Percentiles rank a stretch among this genome's conserved stretches.
phyloP scores from a whole-genome alignment of 2,113 vertebrate species.

The Shinisaurus crocodilurus region DNA sequence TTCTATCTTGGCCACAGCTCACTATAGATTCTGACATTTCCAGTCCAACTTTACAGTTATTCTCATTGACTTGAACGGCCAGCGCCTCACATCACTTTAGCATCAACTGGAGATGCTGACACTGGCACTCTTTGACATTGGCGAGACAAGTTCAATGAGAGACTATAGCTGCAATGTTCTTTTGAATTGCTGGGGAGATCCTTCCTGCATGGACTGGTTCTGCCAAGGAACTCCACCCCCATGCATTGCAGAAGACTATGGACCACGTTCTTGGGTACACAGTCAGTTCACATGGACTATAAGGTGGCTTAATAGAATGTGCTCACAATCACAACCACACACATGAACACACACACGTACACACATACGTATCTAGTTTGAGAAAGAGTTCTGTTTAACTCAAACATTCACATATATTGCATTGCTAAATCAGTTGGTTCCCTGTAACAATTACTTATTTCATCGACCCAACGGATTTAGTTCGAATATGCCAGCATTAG shows the following conservation, averaged over 20 bases:
- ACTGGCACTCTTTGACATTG: not conserved
- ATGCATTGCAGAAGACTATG: too few relatives aligned
- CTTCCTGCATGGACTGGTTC: not conserved
- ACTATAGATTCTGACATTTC: not conserved
- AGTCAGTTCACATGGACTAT: not conserved
- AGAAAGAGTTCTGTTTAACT: not conserved
- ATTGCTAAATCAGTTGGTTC: not conserved
- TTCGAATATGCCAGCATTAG: not conserved
- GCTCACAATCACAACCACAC: not conserved
- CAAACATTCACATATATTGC: not conserved
- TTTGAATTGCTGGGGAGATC: not conserved
- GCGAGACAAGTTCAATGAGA: not conserved
- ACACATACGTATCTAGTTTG: not conserved
- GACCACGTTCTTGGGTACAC: not conserved
- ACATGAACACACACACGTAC: too few relatives aligned
- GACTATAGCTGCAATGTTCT: not conserved
- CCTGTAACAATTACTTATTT: not conserved
- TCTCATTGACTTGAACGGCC: not conserved
- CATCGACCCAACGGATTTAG: not conserved
- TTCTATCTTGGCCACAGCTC: not conserved
- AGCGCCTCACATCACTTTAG: not conserved
- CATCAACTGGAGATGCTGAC: not conserved
- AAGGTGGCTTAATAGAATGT: not conserved
- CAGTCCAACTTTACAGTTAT: not conserved
- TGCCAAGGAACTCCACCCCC: not conserved